Percentiles rank a stretch among this genome's conserved stretches.
phyloP scores from a whole-genome alignment of 2,888 invertebrate genomes.

The Doris montereyensis region DNA sequence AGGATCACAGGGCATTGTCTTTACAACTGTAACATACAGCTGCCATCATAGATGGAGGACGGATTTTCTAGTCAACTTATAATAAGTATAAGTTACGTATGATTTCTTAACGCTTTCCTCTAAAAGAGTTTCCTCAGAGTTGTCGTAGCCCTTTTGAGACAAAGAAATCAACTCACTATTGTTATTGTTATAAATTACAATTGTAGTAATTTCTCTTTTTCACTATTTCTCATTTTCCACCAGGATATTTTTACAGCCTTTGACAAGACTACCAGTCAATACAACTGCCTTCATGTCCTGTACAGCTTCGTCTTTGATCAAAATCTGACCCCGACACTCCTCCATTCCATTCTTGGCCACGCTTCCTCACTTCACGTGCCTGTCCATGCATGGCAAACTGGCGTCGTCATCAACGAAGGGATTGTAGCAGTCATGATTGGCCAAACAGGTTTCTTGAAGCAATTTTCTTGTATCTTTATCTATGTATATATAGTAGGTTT shows the following conservation, averaged over 20 bases:
- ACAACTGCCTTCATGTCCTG: background rate
- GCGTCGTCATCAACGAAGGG: constrained; percentile 39
- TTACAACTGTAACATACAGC: too few species aligned
- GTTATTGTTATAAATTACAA: too few species aligned
- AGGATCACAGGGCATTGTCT: too few species aligned
- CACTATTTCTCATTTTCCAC: background rate
- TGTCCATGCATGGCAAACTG: constrained; percentile 39
- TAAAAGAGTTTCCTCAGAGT: too few species aligned
- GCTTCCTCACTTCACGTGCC: constrained; percentile 22
- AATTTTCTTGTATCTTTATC: background rate
- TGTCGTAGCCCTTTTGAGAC: too few species aligned
- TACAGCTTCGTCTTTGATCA: constrained; percentile 25
- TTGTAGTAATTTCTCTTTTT: too few species aligned
- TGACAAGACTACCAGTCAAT: background rate
- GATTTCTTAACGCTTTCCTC: too few species aligned
- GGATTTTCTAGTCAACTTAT: too few species aligned
- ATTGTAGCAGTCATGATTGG: constrained; percentile 40
- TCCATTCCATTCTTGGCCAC: constrained; percentile 4
- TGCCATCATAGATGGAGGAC: too few species aligned
- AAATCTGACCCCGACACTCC: constrained; percentile 13
- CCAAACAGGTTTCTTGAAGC: constrained; percentile 31
- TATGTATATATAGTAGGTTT: background rate
- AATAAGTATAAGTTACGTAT: too few species aligned
- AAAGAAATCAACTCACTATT: too few species aligned
- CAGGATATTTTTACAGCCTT: constrained; percentile 28